Evolutionary conservation across 2,113 vertebrate species (phyloP), one percentile per base, ranked within the genome.

Genomic region (Canis aureus): DNA sequence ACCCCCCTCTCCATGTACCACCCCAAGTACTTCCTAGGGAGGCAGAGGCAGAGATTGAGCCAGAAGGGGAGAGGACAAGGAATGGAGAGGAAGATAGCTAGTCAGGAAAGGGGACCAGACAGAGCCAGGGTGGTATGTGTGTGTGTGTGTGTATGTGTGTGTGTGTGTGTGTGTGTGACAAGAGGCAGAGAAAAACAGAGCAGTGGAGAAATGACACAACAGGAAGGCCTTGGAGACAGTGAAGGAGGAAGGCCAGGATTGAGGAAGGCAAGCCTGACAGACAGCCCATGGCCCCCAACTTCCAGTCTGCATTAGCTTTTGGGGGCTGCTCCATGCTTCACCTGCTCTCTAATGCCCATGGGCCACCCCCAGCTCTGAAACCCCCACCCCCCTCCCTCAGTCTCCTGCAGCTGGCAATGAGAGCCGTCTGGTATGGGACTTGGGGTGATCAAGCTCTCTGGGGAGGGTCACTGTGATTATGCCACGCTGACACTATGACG

Each of bases 31-130:
- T 96, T 94, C 83, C 84, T 67, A 97, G 85, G 74, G 29, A 91
- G 43, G 17, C 92, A 79, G 76, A 93, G 92, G 93, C 55, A 91
- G 91, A 92, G 91, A 94, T 73, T 94, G 38, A 96, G 78, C 51
- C 60, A 92, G 73, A 85, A 16, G 9, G 43, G 32, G 32, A 83
- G 74, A 51, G 84, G 35, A 93, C 32, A 53, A 97, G 49, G 60
- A 91, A 73, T 57, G 81, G 79, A 84, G 43, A 29, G 35, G 59
- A 97, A 96, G 89, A 83, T 27, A 92, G 79, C 79, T 57, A n/a
- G 89, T 25, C 57, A 76, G 62, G 81, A 87, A 79, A 94, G 73
- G 43, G 51, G 81, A 32, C 43, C 89, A 93, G 82, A 32, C 91
- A 74, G 53, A 91, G 55, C 86, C 38, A 59, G 76, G 57, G 89